Evolutionary conservation across 1,140 invertebrate genomes (phyloP), one percentile per base, ranked within the genome.

Genomic region (Achatina immaculata): DNA sequence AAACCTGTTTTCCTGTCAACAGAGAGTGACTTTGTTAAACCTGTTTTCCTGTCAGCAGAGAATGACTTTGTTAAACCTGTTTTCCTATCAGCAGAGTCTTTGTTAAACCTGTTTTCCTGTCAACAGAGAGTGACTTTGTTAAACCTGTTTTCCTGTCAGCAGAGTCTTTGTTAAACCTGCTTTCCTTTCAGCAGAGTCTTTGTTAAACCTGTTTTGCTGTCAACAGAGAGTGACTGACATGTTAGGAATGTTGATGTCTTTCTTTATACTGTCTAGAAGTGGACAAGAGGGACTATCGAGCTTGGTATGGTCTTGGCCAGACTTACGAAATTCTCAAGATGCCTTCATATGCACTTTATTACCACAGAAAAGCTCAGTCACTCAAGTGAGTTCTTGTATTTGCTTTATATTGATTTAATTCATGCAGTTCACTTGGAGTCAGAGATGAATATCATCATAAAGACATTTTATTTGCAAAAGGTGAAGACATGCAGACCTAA

Each of bases 231-330:
- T n/a, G n/a, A n/a, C n/a, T n/a, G n/a, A n/a, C n/a, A n/a, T n/a
- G n/a, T n/a, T n/a, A n/a, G n/a, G n/a, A n/a, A n/a, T n/a, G n/a
- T n/a, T n/a, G n/a, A n/a, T n/a, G n/a, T n/a, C n/a, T n/a, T n/a
- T n/a, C n/a, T 28, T 65, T 28, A 9, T 24, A 9, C 62, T 66
- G 91, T 93, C 69, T 89, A 97, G 97, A 99, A 92, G 96, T 99
- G 0, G 99, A 99, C 83, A 86, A 86, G 55, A 62, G 89, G 62
- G 91, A 91, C 78, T 99, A 98, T 90, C 93, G 98, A 86, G 98
- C 98, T 9, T 99, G 98, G 98, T 99, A 99, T 92, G 98, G 98
- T 24, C 92, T 99, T 9, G 98, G 98, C 6, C 98, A 99, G 92
- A 97, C 93, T 0, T 99, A 99, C 90, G 98, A 99, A 92, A 99